These are phyloP conservation scores for Chrosomus eos DNA, from an alignment of 2,797 vertebrate species.

Conservation along the genomic window DNA sequence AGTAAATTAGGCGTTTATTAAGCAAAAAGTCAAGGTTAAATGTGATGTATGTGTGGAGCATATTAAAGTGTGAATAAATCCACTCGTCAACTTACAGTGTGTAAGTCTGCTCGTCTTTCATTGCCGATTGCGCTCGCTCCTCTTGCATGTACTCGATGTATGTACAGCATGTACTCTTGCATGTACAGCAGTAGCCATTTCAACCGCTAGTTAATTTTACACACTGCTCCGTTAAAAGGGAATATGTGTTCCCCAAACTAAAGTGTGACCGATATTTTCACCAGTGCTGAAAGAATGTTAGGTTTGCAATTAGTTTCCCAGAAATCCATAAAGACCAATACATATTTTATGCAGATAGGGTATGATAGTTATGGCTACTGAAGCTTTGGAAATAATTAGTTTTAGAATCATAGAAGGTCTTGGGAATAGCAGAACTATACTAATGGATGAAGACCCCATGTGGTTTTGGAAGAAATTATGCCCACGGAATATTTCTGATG, in stretches of 20 bases:
- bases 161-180: too few relatives aligned
- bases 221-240: background rate
- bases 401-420: background rate
- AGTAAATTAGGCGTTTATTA: background rate
- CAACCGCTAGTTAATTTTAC: background rate
- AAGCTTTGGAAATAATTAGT: conserved; percentile 8
- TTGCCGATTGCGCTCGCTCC: background rate
- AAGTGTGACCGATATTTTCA: background rate
- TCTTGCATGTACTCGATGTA: background rate
- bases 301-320: conserved; percentile 44
- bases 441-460: background rate
- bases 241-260: background rate
- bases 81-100: too few relatives aligned
- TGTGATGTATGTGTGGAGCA: background rate
- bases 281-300: conserved; percentile 11
- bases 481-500: background rate
- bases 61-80: too few relatives aligned
- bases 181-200: background rate
- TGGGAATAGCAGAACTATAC: background rate
- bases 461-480: background rate
- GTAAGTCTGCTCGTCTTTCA: too few relatives aligned
- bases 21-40: background rate
- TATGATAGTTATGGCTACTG: background rate
- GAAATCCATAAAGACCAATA: conserved; percentile 4
- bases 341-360: conserved; percentile 12